Conservation (phyloP, 1,140 invertebrate genomes). For the Leptinotarsa lineolata region DNA sequence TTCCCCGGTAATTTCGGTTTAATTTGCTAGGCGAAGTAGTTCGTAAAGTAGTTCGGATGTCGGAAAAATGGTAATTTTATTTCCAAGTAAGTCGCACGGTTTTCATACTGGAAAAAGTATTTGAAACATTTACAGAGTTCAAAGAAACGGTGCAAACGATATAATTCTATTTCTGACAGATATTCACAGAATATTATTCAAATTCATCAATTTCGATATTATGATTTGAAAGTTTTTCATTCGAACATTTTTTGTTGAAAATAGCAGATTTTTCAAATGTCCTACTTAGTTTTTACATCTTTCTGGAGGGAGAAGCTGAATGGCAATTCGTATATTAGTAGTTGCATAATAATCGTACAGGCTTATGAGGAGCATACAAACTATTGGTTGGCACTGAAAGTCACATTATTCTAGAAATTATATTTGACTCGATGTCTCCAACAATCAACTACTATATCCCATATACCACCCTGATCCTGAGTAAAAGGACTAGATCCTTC, state of each 20-base stretch:
- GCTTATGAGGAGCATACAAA: no score
- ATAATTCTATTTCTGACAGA: no score
- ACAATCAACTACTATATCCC: no score
- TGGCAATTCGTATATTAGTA: no score
- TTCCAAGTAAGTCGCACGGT: background rate
- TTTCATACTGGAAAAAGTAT: background rate
- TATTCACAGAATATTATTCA: background rate
- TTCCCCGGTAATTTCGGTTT: background rate
- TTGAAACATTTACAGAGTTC: background rate
- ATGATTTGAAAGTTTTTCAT: background rate
- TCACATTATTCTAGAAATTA: no score
- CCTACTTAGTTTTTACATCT: no score
- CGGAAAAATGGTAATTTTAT: background rate
- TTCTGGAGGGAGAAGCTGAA: no score
- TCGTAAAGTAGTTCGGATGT: background rate
- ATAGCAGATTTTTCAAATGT: background rate
- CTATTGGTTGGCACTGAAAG: no score
- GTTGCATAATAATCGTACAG: no score
- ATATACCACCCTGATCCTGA: no score
- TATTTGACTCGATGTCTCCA: no score
- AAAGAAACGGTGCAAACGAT: background rate
- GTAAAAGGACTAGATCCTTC: no score
- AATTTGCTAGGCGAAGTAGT: background rate
- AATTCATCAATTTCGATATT: background rate
- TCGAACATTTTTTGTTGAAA: background rate